phyloP scores from a whole-genome alignment of 2,113 vertebrate genomes.

The Casuarius casuarius region DNA sequence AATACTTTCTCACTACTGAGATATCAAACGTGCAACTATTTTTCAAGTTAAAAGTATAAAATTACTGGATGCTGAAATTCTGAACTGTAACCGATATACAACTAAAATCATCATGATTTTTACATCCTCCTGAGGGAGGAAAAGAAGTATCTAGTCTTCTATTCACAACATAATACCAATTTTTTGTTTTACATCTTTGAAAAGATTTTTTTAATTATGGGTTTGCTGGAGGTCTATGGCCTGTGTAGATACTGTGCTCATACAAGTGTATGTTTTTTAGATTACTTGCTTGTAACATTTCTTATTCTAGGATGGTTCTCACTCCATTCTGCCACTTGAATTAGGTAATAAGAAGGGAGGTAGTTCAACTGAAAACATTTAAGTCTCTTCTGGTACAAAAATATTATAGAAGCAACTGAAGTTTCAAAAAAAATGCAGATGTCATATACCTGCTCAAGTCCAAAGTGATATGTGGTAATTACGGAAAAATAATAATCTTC shows the following conservation, averaged over 20 bases:
- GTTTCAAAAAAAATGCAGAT: neutral
- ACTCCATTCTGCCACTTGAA: neutral
- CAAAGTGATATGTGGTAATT: neutral
- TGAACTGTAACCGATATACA: neutral
- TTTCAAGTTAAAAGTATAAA: neutral
- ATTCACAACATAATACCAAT: neutral
- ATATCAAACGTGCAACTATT: neutral
- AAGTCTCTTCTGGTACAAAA: neutral
- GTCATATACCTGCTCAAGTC: neutral
- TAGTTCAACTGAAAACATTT: neutral
- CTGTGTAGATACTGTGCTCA: neutral
- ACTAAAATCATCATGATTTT: neutral
- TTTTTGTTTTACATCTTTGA: neutral
- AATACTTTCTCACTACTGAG: neutral
- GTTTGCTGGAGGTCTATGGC: neutral
- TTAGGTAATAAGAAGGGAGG: neutral
- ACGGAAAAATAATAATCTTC: neutral
- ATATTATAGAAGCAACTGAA: conserved; percentile 9
- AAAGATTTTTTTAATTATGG: neutral
- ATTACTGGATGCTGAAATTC: neutral
- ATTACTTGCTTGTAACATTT: neutral
- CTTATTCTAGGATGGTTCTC: neutral
- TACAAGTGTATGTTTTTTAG: neutral
- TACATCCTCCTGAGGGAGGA: neutral
- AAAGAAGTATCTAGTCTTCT: neutral